A percentile compares a stretch with the other conserved stretches of the same genome.
These are phyloP conservation scores for Trachelipus rathkii DNA, from an alignment of 1,140 invertebrate genomes.

Conservation along the genomic window DNA sequence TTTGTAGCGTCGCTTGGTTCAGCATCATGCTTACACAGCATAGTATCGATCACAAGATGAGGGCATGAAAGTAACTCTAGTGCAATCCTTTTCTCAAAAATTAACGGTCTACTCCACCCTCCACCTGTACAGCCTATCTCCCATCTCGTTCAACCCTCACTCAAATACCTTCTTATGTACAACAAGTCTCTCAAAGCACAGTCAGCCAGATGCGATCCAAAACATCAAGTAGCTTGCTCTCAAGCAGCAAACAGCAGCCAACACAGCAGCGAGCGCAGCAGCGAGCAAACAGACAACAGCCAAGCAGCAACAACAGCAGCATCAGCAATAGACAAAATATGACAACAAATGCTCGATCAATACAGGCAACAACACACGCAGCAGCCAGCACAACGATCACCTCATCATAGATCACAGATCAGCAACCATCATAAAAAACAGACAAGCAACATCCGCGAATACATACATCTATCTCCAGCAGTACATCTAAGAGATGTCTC, in stretches of 20 bases:
- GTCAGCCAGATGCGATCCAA: not conserved
- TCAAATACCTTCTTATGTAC: not conserved
- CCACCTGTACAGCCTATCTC: slow-evolving; percentile 47
- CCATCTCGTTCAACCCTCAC: slow-evolving; percentile 49
- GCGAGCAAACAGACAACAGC: no score
- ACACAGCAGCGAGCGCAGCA: not conserved
- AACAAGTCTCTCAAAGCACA: slow-evolving; percentile 25
- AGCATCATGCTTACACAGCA: slow-evolving; percentile 42
- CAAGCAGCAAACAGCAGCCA: not conserved
- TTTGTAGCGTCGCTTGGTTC: slow-evolving; percentile 43
- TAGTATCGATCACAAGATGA: slow-evolving; percentile 40
- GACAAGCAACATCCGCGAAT: slow-evolving; percentile 45
- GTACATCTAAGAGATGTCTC: slow-evolving; percentile 12
- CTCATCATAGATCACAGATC: not conserved
- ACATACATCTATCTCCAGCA: slow-evolving; percentile 19
- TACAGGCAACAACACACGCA: not conserved
- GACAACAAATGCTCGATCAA: no score
- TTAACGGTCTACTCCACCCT: slow-evolving; percentile 7
- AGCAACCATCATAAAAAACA: slow-evolving; percentile 46
- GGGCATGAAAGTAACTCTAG: not conserved
- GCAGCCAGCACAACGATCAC: slow-evolving; percentile 16
- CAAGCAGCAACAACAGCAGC: not conserved
- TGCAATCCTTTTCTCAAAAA: not conserved
- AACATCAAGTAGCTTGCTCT: not conserved
- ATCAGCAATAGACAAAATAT: not conserved